A percentile compares a stretch with the other conserved stretches of the same genome.
phyloP scores from a whole-genome alignment of 2,888 invertebrate genomes.

The Ferrisia virgata region DNA sequence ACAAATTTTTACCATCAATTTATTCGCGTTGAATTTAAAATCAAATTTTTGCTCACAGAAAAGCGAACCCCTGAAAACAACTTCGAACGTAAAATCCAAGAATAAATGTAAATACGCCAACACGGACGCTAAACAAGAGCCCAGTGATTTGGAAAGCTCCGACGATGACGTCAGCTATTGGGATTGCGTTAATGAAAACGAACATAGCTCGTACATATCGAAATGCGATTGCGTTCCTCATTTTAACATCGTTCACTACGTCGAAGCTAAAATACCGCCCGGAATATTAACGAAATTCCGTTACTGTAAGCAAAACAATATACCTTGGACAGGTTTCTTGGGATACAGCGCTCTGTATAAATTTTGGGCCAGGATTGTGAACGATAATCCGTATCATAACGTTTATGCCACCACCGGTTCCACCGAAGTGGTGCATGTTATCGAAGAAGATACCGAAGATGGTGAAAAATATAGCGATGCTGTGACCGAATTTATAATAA shows the following conservation, averaged over 20 bases:
- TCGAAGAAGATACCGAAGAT: background rate
- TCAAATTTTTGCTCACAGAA: background rate
- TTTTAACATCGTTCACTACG: background rate
- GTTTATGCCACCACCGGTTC: background rate
- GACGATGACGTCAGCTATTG: background rate
- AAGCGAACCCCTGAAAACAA: background rate
- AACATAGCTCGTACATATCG: background rate
- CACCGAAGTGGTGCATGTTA: background rate
- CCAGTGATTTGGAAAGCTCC: background rate
- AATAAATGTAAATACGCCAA: background rate
- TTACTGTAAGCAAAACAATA: background rate
- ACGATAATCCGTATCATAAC: background rate
- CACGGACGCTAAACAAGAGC: background rate
- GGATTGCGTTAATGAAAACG: background rate
- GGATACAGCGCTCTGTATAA: conserved; percentile 11
- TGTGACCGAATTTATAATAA: background rate
- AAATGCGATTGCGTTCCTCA: background rate
- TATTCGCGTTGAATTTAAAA: background rate
- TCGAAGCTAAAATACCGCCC: conserved; percentile 1
- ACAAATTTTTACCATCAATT: background rate
- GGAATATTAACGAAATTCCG: background rate
- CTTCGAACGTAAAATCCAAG: background rate
- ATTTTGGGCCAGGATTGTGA: background rate
- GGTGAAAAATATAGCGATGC: background rate
- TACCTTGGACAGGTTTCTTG: conserved; percentile 24